Base-by-base conservation (phyloP, 2,888 invertebrate genomes). In the Spodoptera exigua region DNA sequence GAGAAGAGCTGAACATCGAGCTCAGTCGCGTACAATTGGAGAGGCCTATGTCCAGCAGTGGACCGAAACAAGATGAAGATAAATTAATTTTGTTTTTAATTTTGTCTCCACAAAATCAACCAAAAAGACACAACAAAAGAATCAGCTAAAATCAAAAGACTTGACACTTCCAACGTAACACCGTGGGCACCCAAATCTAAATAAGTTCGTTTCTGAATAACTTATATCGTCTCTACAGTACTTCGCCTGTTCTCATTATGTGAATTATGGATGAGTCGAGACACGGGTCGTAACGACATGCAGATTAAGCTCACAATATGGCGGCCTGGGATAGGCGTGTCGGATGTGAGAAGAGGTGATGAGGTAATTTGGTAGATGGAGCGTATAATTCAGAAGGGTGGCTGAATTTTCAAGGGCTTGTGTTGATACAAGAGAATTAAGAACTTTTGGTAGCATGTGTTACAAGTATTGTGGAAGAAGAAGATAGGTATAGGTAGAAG, bases 211-310 rank as follows among this genome's bases (percentile, higher is more conserved):
- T 52, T 40, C 21, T 71, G 75, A 75, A 75, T 77, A 77, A 71
- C 59, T 77, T 73, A 79, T 73, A 73, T 73, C 73, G 68, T 78
- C 83, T 84, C 81, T 70, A 81, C 70, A 79, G 65, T 59, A 45
- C 60, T 74, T 81, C 75, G 76, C 77, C 78, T 80, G 80, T 84
- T 77, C 89, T 92, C 89, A 92, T 93, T 91, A 91, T 81, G 84
- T 92, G 89, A 92, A 93, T 92, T 92, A 93, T 93, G 91, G 88
- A 92, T 90, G 92, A 91, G 89, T 83, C 82, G 86, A 85, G 89
- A 87, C 88, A 80, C 80, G 85, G 81, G 77, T 84, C 81, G 84
- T 90, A 91, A 91, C 89, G 89, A 90, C 88, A 91, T 91, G 90
- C 90, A 92, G 91, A 93, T 91, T 92, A 90, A 85, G 87, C 82